Percentiles rank a stretch among this genome's conserved stretches.
These are phyloP conservation scores for Atta cephalotes DNA, from an alignment of 1,140 invertebrate species.

Conservation along the genomic window DNA sequence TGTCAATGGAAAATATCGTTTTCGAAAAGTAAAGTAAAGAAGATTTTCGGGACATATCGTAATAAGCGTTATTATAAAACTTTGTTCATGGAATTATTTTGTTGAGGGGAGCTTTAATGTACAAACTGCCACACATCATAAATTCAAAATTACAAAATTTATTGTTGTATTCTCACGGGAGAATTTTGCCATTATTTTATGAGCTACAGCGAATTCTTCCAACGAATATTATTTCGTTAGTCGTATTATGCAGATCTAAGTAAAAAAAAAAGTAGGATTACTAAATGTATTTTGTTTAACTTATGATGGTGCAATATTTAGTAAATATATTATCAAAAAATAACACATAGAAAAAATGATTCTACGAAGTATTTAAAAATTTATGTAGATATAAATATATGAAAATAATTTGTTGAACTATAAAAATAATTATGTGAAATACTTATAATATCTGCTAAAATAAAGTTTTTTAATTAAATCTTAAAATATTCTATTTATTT, in stretches of 20 bases:
- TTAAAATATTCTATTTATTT: too few species aligned
- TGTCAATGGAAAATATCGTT: constrained; percentile 41
- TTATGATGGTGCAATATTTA: too few species aligned
- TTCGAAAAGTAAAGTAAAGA: not conserved
- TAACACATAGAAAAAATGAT: too few species aligned
- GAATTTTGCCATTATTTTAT: not conserved
- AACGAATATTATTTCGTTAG: not conserved
- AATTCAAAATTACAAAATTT: constrained; percentile 9
- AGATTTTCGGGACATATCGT: constrained; percentile 23
- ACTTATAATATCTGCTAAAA: too few species aligned
- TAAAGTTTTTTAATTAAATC: too few species aligned
- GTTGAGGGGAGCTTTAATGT: not conserved
- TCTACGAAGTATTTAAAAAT: too few species aligned
- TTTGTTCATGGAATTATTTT: constrained; percentile 56
- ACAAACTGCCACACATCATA: not conserved
- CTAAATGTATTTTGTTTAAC: too few species aligned
- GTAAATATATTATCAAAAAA: too few species aligned
- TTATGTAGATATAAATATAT: too few species aligned
- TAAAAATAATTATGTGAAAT: too few species aligned
- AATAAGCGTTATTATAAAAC: constrained; percentile 33
- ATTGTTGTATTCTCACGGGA: not conserved
- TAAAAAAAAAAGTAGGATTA: too few species aligned
- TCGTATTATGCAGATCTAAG: not conserved
- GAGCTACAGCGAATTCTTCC: not conserved
- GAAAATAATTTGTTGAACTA: too few species aligned